These are phyloP conservation scores for Nyctalus aviator DNA, from an alignment of 2,797 vertebrate genomes.

Conservation along the genomic window DNA sequence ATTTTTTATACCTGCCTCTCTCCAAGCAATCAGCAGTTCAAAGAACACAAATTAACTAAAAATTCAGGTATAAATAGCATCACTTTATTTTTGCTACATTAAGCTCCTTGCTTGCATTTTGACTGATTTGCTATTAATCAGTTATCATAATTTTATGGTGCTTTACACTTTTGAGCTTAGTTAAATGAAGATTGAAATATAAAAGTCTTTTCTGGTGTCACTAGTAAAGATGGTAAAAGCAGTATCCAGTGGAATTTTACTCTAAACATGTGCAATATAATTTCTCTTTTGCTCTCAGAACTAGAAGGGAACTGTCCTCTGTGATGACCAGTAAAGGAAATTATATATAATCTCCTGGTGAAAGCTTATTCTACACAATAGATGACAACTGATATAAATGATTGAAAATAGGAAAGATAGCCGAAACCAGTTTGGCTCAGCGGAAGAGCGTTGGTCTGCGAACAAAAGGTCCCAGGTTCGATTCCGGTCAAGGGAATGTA, in stretches of 20 bases:
- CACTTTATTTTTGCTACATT: slow-evolving; percentile 57
- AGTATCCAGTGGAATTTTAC: neutral
- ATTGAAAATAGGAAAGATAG: neutral
- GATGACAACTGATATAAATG: neutral
- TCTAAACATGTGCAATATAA: neutral
- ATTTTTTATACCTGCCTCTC: slow-evolving; percentile 63
- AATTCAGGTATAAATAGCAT: slow-evolving; percentile 68
- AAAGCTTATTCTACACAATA: neutral
- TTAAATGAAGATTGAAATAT: slow-evolving; percentile 50
- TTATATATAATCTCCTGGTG: neutral
- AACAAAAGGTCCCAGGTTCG: too few relatives aligned
- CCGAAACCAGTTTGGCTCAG: too few relatives aligned
- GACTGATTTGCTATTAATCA: slow-evolving; percentile 72
- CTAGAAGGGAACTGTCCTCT: neutral
- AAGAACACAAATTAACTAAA: slow-evolving; percentile 74
- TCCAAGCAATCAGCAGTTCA: slow-evolving; percentile 61
- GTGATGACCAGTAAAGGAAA: neutral
- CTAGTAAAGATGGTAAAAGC: neutral
- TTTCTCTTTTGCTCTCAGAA: slow-evolving; percentile 37
- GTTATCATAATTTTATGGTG: slow-evolving; percentile 54
- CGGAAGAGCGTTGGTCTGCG: too few relatives aligned
- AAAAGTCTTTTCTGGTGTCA: neutral
- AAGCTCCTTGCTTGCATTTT: slow-evolving; percentile 61
- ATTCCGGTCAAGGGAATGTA: too few relatives aligned
- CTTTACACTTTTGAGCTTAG: slow-evolving; percentile 54